Percentiles rank a stretch among this genome's conserved stretches.
Evolutionary conservation across 2,113 vertebrate species (phyloP).

Genomic region (Calyptomena viridis): DNA sequence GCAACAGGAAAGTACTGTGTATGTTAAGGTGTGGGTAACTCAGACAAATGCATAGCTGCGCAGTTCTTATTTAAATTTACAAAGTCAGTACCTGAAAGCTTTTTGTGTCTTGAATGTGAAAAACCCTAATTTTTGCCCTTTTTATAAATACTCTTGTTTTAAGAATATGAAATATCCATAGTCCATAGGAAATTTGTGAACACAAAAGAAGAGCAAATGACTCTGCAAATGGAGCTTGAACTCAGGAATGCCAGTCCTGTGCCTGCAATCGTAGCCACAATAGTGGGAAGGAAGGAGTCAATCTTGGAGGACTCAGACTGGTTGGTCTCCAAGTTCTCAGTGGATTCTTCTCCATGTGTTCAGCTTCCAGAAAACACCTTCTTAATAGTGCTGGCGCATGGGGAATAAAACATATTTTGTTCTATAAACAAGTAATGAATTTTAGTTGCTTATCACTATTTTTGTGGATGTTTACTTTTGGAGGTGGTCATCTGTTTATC

Average conservation of each 20-base stretch:
- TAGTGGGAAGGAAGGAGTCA: neutral
- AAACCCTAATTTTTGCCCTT: neutral
- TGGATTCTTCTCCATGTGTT: neutral
- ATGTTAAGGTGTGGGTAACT: neutral
- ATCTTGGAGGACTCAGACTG: neutral
- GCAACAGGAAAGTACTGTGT: neutral
- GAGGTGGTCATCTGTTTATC: neutral
- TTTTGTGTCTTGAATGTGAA: neutral
- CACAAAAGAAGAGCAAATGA: neutral
- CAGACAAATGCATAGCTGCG: neutral
- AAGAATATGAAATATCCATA: neutral
- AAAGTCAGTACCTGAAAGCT: neutral
- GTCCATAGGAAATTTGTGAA: neutral
- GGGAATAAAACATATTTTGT: neutral
- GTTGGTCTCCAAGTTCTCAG: neutral
- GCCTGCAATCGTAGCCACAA: neutral
- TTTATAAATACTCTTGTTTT: neutral
- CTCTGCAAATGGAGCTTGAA: neutral
- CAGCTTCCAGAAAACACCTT: neutral
- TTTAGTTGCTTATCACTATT: neutral
- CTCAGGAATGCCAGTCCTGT: accelerated
- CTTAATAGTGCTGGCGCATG: neutral
- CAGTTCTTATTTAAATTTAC: neutral
- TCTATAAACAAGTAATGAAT: neutral
- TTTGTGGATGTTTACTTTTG: neutral